Conservation (phyloP, 2,797 vertebrate genomes). For the Carcharodon carcharias region DNA sequence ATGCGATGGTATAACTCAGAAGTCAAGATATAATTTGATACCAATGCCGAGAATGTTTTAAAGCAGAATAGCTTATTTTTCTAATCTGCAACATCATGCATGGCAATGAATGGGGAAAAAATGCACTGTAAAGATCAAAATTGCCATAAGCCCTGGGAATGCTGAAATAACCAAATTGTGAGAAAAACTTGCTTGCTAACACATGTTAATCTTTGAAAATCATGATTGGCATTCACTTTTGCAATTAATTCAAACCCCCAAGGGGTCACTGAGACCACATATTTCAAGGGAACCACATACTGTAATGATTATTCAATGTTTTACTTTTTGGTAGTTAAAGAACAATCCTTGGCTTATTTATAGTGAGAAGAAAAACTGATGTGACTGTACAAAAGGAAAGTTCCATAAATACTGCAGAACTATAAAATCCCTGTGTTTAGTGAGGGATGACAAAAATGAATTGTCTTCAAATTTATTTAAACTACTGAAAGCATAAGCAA, state of each 20-base stretch:
- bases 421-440: conserved; percentile 41
- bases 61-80: neutral
- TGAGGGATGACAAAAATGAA: conserved; percentile 43
- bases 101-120: neutral
- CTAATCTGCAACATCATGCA: neutral
- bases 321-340: conserved; percentile 25
- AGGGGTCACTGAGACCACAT: neutral
- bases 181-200: neutral
- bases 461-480: conserved; percentile 6
- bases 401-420: conserved; percentile 12
- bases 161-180: conserved; percentile 12
- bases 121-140: neutral
- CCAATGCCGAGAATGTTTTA: neutral
- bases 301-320: neutral
- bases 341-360: conserved; percentile 24
- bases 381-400: neutral
- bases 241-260: neutral
- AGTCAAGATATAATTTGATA: neutral
- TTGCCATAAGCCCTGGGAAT: neutral
- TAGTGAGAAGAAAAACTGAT: neutral
- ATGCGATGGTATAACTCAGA: neutral
- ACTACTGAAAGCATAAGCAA: neutral
- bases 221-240: neutral
- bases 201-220: conserved; percentile 28
- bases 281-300: neutral